Base-by-base conservation (phyloP, 1,140 invertebrate genomes). In the Brachionus calyciflorus region DNA sequence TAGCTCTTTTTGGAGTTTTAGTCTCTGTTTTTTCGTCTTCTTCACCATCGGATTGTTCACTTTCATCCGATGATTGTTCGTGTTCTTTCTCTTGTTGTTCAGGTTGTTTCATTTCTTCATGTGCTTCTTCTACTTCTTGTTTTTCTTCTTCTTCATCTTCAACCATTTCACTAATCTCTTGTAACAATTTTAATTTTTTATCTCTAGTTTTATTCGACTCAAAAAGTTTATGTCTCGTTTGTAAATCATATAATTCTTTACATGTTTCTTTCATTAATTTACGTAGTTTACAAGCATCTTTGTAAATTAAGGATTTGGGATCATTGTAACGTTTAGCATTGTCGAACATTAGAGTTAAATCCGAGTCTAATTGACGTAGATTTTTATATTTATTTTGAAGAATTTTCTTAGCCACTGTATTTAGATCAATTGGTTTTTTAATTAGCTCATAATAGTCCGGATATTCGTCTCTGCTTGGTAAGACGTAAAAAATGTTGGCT, bases 361-460 rank as follows among this genome's bases (percentile, higher is more conserved):
- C 95, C 70, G 90, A 89, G 82, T 96, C 93, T 28, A 98, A 84
- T 77, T 97, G 94, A 79, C 92, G 90, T 78, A 98, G 87, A 79
- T 91, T 91, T 4, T 87, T 86, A 82, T 96, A 96, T 89, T 80
- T 80, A 78, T 84, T 81, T n/a, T 84, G 82, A 77, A 83, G 81
- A 26, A 87, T 84, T 33, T 81, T 80, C 77, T 80, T 78, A 82
- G 91, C 83, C 48, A 98, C 92, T 83, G 95, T 96, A 81, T 92
- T 93, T 65, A 98, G 95, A 81, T 98, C 95, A 60, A 98, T 88
- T 1, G 96, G 94, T 82, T 93, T 93, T 80, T 93, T 93, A 79
- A 98, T 98, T 14, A 98, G 89, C 80, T 97, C 93, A 84, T 98
- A 98, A 84, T 98, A 98, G 84, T 98, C 94, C 0, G 95, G 94